Base-by-base conservation (phyloP, 2,797 vertebrate genomes). In the Trematomus bernacchii region DNA sequence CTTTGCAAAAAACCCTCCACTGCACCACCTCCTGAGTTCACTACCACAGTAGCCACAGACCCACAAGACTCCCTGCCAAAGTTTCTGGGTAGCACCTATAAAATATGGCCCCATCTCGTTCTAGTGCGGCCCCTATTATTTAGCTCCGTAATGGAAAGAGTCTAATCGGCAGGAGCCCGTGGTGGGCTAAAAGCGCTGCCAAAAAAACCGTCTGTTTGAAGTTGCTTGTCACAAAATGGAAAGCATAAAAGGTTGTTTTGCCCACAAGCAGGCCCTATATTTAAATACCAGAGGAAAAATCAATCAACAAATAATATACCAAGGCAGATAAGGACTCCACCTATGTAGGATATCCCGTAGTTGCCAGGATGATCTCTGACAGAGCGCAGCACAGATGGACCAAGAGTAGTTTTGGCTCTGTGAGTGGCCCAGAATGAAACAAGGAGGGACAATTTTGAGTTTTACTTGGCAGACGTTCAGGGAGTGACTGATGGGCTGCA, bases 51-150 rank as follows among this genome's bases (percentile, higher is more conserved):
- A 82, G 88, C 91, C 91, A 77, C 89, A 85, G 81, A 78, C 54
- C 83, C 78, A 75, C 67, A 77, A 60, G 80, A 79, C 65, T 81
- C 69, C 55, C 71, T 84, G 89, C 87, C 87, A 92, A 80, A 83
- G 87, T 60, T 84, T 71, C 79, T 78, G 76, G 83, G 86, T 90
- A 90, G 88, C 90, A 92, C 88, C 87, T 91, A 91, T 92, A 91
- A 93, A 92, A 84, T 78, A 64, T 4, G 73, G 65, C 80, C 88
- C 84, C 83, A 66, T 87, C 86, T 89, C 74, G 33, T 78, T 86
- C 85, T 72, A 72, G 71, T 18, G 37, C 52, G 23, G 77, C 79
- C 89, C 79, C 87, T 88, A 86, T 93, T 89, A 91, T 93, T 92
- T 88, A 85, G 74, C 68, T 83, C 73, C 4, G 83, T 91, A 87